Conservation (phyloP, 1,140 invertebrate genomes). For the Manduca sexta region DNA sequence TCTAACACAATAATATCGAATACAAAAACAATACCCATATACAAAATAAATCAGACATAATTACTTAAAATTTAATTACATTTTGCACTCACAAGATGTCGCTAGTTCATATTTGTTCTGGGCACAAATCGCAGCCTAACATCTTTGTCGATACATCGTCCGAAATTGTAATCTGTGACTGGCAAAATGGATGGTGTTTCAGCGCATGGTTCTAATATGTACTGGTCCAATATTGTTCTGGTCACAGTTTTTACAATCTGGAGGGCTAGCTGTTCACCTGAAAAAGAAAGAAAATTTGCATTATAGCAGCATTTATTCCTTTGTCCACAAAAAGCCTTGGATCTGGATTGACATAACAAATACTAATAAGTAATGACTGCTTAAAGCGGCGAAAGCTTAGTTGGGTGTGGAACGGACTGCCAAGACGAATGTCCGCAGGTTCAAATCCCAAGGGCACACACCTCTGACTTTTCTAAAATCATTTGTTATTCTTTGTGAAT, state of each 20-base stretch:
- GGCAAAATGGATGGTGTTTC: slow-evolving; percentile 28
- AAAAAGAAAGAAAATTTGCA: not conserved
- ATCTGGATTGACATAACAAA: too few relatives aligned
- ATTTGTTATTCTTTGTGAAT: too few relatives aligned
- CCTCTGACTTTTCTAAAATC: too few relatives aligned
- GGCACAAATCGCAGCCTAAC: slow-evolving; percentile 47
- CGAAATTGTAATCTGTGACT: slow-evolving; percentile 40
- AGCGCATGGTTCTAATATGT: slow-evolving; percentile 28
- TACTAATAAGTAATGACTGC: too few relatives aligned
- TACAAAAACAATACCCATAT: too few relatives aligned
- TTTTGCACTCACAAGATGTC: not conserved
- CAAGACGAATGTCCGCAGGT: too few relatives aligned
- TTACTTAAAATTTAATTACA: not conserved
- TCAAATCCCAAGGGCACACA: too few relatives aligned
- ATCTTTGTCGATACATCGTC: slow-evolving; percentile 31
- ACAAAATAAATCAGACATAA: not conserved
- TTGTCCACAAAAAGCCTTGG: too few relatives aligned
- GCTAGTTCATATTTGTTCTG: slow-evolving; percentile 11
- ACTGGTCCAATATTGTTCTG: slow-evolving; percentile 32
- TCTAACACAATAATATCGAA: too few relatives aligned
- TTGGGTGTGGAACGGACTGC: too few relatives aligned
- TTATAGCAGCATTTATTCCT: too few relatives aligned
- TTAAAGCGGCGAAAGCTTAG: too few relatives aligned
- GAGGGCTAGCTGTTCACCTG: slow-evolving; percentile 48
- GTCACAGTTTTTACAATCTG: slow-evolving; percentile 37